Evolutionary conservation across 2,113 vertebrate genomes (phyloP), one percentile per base, ranked within the genome.

Genomic region (Rattus rattus): DNA sequence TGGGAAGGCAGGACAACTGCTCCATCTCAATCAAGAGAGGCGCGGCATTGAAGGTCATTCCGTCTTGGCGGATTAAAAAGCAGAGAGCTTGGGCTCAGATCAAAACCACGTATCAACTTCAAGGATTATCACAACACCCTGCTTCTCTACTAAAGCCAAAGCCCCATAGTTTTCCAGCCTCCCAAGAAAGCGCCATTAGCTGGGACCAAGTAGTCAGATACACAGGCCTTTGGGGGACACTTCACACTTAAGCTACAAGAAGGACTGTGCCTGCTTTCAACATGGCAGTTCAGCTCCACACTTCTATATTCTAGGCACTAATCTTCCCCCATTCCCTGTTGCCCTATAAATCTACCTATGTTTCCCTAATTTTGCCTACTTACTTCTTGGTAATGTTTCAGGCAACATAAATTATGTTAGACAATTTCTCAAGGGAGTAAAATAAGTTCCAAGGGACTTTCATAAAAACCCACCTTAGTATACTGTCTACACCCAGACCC

Each of bases 321-420:
- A 33, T 65, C 72, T 52, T 93, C 88, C 19, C 67, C 73, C 47
- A 22, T 43, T 84, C 65, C 19, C 70, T 26, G 56, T 69, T 88
- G 17, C 30, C 19, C 49, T 95, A 33, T 59, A 90, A 90, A 87
- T 90, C 2, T 43, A 43, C 43, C 43, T 54, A 89, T 2, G 1
- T 56, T 73, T 94, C 26, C 47, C 80, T 73, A 79, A 52, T 52
- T 92, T 92, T 75, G 14, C 63, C 30, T 93, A 56, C n/a, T 75
- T 26, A 20, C 84, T 92, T n/a, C 52, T 72, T 28, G 13, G 16
- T 6, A 65, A 54, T 54, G 2, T 43, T 88, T 30, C 52, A 81
- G 56, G 63, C 47, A 52, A 49, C 9, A 6, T 24, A n/a, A 77
- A 4, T 83, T 80, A 65, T 19, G 22, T 30, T 85, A 47, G 26